These are phyloP conservation scores for Cygnus buccinator DNA, from an alignment of 2,113 vertebrate genomes.

Conservation along the genomic window DNA sequence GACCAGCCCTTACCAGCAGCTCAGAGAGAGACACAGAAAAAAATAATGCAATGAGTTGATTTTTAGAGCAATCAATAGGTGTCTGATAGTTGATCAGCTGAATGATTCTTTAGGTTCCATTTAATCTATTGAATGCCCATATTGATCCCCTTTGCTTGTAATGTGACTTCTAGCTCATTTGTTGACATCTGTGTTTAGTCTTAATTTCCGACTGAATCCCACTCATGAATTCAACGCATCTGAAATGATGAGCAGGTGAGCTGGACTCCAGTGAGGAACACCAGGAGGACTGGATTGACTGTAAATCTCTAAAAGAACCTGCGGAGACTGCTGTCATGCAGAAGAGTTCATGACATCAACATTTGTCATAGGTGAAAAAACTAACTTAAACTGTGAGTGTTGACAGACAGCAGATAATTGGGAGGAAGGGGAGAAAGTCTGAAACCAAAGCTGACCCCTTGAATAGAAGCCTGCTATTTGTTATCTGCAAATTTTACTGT, in stretches of 20 bases:
- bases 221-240: neutral
- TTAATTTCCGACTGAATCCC: neutral
- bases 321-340: neutral
- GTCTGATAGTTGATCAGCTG: neutral
- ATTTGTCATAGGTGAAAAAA: neutral
- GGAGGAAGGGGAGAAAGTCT: neutral
- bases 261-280: neutral
- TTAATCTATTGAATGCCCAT: neutral
- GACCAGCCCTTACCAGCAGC: neutral
- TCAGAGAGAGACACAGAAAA: neutral
- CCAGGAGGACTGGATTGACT: too few species aligned
- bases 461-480: neutral
- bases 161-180: neutral
- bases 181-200: neutral
- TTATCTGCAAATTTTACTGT: neutral
- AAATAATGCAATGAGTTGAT: neutral
- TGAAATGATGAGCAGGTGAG: neutral
- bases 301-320: neutral
- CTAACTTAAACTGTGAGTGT: neutral
- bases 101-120: neutral
- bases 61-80: neutral
- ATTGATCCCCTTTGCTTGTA: neutral
- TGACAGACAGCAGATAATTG: neutral
- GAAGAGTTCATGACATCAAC: neutral
- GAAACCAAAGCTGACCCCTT: neutral